Percentiles rank a stretch among this genome's conserved stretches.
phyloP scores from a whole-genome alignment of 2,113 vertebrate genomes.

The Alligator mississippiensis region DNA sequence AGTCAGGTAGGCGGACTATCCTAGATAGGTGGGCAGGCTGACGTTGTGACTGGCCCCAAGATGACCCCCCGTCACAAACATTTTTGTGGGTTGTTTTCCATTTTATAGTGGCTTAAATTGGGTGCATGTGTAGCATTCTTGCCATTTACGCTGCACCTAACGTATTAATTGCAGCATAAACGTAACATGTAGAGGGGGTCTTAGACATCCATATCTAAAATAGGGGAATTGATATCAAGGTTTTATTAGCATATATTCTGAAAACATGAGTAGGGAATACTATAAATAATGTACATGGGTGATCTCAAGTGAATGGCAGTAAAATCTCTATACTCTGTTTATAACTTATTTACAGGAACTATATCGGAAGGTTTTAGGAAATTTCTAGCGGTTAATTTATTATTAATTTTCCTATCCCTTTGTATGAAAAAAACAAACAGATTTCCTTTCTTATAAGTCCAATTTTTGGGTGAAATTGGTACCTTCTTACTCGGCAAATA shows the following conservation, averaged over 20 bases:
- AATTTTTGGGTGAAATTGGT: conserved; percentile 58
- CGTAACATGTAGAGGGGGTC: not conserved
- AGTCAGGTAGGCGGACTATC: too few relatives aligned
- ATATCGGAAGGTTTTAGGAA: conserved; percentile 30
- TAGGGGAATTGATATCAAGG: not conserved
- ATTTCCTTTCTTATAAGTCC: conserved; percentile 25
- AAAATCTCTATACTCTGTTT: conserved; percentile 29
- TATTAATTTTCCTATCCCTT: conserved; percentile 47
- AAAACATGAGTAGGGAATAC: not conserved
- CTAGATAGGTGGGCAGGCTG: too few relatives aligned
- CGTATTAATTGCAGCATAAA: not conserved
- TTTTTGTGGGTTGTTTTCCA: too few relatives aligned
- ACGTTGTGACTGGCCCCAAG: too few relatives aligned
- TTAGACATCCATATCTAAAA: not conserved
- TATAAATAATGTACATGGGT: not conserved
- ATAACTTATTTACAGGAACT: conserved; percentile 30
- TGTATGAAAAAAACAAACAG: not conserved
- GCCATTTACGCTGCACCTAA: not conserved
- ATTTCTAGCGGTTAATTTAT: not conserved
- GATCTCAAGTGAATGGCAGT: not conserved
- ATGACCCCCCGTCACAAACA: too few relatives aligned
- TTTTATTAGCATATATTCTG: not conserved
- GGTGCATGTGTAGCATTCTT: not conserved
- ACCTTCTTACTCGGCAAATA: conserved; percentile 21
- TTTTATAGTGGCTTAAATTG: too few relatives aligned